phyloP scores from a whole-genome alignment of 2,888 invertebrate species.

The Caenorhabditis uteleia region DNA sequence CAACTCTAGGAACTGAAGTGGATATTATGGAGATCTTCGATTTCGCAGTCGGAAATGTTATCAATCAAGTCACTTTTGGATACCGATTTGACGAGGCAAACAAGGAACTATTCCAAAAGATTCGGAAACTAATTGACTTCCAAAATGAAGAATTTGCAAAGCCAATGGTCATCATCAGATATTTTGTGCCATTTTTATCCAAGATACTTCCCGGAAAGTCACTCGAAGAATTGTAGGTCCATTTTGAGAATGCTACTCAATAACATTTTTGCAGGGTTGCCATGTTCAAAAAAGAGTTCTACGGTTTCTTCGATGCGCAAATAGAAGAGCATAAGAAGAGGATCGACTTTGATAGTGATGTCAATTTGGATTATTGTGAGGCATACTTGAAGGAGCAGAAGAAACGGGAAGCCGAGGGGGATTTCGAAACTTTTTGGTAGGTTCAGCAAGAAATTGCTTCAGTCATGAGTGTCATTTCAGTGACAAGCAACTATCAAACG shows the following conservation, averaged over 20 bases:
- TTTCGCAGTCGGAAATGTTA: slow-evolving; percentile 25
- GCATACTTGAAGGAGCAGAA: slow-evolving; percentile 36
- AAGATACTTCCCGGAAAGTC: too few species aligned
- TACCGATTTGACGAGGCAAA: slow-evolving; percentile 42
- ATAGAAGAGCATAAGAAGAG: slow-evolving; percentile 28
- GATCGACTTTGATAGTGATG: slow-evolving; percentile 33
- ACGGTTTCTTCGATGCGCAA: slow-evolving; percentile 26
- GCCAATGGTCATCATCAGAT: too few species aligned
- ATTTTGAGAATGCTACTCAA: too few species aligned
- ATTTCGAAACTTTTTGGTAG: slow-evolving; percentile 11
- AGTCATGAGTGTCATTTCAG: too few species aligned
- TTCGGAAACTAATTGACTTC: too few species aligned
- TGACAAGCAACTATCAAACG: slow-evolving; percentile 16
- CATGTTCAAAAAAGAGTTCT: neutral
- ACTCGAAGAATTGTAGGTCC: too few species aligned
- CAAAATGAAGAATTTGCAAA: too few species aligned
- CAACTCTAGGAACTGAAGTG: too few species aligned
- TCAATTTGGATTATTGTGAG: slow-evolving; percentile 26
- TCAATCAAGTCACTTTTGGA: slow-evolving; percentile 39
- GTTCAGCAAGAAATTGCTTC: too few species aligned
- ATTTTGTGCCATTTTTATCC: too few species aligned
- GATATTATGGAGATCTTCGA: too few species aligned
- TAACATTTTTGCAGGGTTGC: slow-evolving; percentile 2
- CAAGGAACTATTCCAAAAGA: too few species aligned
- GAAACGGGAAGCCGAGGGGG: slow-evolving; percentile 24